phyloP scores from a whole-genome alignment of 2,888 invertebrate genomes.

The Hydraecia micacea region DNA sequence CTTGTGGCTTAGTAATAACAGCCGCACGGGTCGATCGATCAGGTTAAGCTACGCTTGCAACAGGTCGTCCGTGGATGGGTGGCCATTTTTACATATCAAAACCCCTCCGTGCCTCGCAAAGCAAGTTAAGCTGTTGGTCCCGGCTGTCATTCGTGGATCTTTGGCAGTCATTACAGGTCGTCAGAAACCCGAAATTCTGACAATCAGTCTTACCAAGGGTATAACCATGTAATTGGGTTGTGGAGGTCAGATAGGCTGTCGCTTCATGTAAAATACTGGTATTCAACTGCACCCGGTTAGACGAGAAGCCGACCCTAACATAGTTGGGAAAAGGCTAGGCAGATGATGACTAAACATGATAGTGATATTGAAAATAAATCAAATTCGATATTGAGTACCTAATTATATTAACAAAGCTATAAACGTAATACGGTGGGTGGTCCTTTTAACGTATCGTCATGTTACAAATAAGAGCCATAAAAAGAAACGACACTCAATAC shows the following conservation, averaged over 20 bases:
- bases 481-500: conserved; percentile 62
- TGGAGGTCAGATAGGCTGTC: background rate
- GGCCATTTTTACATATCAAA: background rate
- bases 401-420: conserved; percentile 68
- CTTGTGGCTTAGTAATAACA: background rate
- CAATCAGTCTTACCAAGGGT: background rate
- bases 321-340: background rate
- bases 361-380: conserved; percentile 13
- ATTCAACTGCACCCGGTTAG: background rate
- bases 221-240: background rate
- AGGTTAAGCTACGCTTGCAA: too few relatives aligned
- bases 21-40: background rate
- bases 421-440: conserved; percentile 70
- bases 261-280: background rate
- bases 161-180: background rate
- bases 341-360: background rate
- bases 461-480: conserved; percentile 66
- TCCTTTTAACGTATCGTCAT: conserved; percentile 63
- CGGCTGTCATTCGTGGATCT: background rate
- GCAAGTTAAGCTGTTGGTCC: background rate
- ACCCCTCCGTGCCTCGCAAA: background rate
- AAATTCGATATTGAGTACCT: conserved; percentile 47
- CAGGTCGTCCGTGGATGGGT: too few relatives aligned
- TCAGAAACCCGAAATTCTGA: background rate
- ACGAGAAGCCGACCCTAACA: background rate